Evolutionary conservation across 2,113 vertebrate genomes (phyloP), one percentile per base, ranked within the genome.

Genomic region (Psilopsiagon aymara): DNA sequence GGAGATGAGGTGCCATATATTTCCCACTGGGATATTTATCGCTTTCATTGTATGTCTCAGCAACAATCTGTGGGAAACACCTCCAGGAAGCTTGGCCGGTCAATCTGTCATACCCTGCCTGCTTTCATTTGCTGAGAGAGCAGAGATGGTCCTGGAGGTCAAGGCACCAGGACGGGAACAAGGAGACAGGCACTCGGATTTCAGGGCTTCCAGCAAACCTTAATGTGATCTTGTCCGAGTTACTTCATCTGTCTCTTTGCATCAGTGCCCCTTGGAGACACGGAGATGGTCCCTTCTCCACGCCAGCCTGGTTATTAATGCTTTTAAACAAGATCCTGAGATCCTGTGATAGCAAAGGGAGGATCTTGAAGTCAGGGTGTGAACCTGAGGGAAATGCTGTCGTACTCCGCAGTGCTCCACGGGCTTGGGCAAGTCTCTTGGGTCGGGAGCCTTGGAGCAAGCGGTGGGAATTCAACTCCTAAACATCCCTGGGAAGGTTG

Each of bases 11-110:
- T 86, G 86, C 95, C n/a, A 19, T 73, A 11, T n/a, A 63, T 94
- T 95, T 94, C 95, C 96, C 94, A 51, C 85, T 46, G 84, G 95
- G 94, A 94, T 96, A 94, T 96, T 95, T 88, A 97, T 96, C 66
- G 25, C 83, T 78, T 23, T 91, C 95, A 94, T 97, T 97, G 96
- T 97, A 49, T 2, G 39, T 60, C 82, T 79, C 6, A 0, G 93
- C 53, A 73, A 46, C 90, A 51, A 74, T 87, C 86, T 77, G 95
- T 97, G 97, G 92, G 96, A 97, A 97, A 96, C 31, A 52, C 77
- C 92, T 59, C 67, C 86, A 8, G 94, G 91, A 71, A 64, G 90
- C 87, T 92, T n/a, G 53, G 78, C 95, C 57, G 90, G 39, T 49
- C 95, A 64, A 78, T 90, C 90, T 83, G 86, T 91, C 94, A 63